Conservation (phyloP, 2,797 vertebrate genomes). For the Danio tinwini region DNA sequence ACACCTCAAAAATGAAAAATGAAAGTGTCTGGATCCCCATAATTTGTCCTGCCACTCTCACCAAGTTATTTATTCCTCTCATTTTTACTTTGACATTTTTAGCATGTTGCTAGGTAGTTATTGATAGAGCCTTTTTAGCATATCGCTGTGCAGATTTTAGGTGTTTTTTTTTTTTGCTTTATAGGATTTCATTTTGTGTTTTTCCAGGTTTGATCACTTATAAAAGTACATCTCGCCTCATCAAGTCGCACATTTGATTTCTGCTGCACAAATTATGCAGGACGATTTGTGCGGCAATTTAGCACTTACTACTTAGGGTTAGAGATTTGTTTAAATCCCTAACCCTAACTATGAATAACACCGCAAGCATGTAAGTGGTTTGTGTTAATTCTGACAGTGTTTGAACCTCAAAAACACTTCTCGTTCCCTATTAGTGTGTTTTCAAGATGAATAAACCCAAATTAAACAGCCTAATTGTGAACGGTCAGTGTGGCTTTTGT, state of each 20-base stretch:
- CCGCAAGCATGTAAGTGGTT: background rate
- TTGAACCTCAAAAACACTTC: conserved; percentile 1
- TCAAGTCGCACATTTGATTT: background rate
- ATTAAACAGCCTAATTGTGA: conserved; percentile 36
- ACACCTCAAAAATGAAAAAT: too few species aligned
- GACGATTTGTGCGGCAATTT: background rate
- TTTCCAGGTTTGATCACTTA: background rate
- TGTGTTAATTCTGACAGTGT: background rate
- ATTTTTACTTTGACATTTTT: background rate
- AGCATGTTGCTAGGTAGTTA: background rate
- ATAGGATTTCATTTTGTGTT: too few species aligned
- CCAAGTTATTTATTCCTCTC: too few species aligned
- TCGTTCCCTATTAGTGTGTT: background rate
- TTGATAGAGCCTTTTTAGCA: too few species aligned
- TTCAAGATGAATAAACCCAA: conserved; percentile 12
- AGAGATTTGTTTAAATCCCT: background rate
- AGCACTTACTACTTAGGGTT: background rate
- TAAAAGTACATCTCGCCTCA: background rate
- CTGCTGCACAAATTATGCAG: background rate
- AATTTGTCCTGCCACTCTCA: too few species aligned
- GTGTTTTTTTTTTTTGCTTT: background rate
- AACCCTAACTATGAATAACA: background rate
- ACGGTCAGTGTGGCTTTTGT: conserved; percentile 35
- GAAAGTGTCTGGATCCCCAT: too few species aligned
- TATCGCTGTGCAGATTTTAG: background rate